Evolutionary conservation across 2,113 vertebrate genomes (phyloP).

Genomic region (Holacanthus passer): DNA sequence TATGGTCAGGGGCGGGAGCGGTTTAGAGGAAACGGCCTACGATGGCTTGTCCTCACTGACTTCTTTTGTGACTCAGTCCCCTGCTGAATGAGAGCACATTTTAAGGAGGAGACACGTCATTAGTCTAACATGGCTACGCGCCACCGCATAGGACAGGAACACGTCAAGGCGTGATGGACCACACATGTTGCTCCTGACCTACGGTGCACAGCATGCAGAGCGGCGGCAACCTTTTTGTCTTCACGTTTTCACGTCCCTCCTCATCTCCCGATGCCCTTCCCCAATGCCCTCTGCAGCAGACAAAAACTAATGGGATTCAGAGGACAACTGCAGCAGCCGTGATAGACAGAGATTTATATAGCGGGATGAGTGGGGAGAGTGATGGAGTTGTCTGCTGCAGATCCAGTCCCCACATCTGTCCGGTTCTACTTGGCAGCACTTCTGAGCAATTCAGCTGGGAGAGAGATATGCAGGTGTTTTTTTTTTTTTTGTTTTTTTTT

Average conservation of each 20-base stretch:
- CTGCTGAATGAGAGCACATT: slow-evolving; percentile 47
- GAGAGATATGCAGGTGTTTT: slow-evolving; percentile 79
- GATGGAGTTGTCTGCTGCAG: slow-evolving; percentile 76
- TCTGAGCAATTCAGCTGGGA: slow-evolving; percentile 76
- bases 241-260: not conserved
- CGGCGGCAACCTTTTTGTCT: slow-evolving; percentile 38
- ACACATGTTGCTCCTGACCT: slow-evolving; percentile 67
- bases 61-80: slow-evolving; percentile 50
- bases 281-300: slow-evolving; percentile 62
- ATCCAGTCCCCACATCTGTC: slow-evolving; percentile 80
- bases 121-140: slow-evolving; percentile 43
- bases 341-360: slow-evolving; percentile 79
- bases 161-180: slow-evolving; percentile 61
- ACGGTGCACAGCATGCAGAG: slow-evolving; percentile 39
- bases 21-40: slow-evolving; percentile 38
- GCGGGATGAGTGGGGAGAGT: slow-evolving; percentile 72
- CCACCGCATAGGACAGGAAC: slow-evolving; percentile 25
- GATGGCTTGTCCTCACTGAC: slow-evolving; percentile 49
- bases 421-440: slow-evolving; percentile 78
- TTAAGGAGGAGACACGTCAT: slow-evolving; percentile 48
- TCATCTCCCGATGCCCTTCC: slow-evolving; percentile 55
- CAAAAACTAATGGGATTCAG: slow-evolving; percentile 74
- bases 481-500: slow-evolving; percentile 49
- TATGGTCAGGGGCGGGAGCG: slow-evolving; percentile 21
- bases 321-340: slow-evolving; percentile 62